phyloP scores from a whole-genome alignment of 2,113 vertebrate genomes.

The Gymnogyps californianus region DNA sequence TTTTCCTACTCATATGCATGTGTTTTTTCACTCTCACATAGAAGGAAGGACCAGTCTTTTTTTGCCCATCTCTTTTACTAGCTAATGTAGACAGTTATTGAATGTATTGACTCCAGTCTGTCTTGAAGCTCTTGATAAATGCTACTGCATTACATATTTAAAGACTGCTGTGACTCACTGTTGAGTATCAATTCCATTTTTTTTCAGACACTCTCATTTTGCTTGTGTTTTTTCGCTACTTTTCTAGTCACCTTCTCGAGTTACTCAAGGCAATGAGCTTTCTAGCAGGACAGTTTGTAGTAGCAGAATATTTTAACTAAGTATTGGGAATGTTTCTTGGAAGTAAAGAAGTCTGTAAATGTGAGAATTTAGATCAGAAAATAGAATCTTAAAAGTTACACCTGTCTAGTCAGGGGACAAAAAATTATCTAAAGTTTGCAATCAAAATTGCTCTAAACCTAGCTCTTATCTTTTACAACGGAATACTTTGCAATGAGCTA shows the following conservation, averaged over 20 bases:
- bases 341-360: neutral
- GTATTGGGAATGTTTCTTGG: neutral
- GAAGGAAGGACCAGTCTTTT: neutral
- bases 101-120: neutral
- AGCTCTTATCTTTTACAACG: neutral
- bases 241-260: neutral
- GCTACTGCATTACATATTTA: neutral
- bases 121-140: neutral
- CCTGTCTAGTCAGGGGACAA: neutral
- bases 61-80: neutral
- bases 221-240: neutral
- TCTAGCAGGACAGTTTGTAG: neutral
- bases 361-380: neutral
- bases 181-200: neutral
- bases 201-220: neutral
- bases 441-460: neutral
- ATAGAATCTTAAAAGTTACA: neutral
- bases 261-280: neutral
- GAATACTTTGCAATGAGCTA: neutral
- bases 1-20: neutral
- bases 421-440: neutral
- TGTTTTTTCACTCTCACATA: neutral
- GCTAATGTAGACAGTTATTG: neutral
- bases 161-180: neutral
- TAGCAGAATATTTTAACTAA: neutral